These are phyloP conservation scores for Axea sp. DNA, from an alignment of 2,888 invertebrate genomes.

Conservation along the genomic window DNA sequence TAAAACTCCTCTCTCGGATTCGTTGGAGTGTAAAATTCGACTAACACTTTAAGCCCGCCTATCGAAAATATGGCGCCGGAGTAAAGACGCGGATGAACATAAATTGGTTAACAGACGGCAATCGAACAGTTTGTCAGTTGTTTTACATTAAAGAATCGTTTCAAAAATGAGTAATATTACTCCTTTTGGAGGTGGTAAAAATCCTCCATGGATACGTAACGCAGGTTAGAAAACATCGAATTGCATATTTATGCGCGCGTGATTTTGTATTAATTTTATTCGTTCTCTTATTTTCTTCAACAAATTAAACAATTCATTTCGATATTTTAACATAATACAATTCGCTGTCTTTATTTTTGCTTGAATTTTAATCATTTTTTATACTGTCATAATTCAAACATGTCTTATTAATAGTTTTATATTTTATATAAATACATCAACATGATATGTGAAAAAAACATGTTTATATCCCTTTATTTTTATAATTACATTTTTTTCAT, in stretches of 20 bases:
- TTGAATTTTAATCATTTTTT: too few species aligned
- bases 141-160: background rate
- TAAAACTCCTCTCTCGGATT: background rate
- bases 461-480: too few species aligned
- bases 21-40: background rate
- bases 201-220: slow-evolving; percentile 90
- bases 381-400: too few species aligned
- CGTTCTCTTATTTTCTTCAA: too few species aligned
- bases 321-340: background rate
- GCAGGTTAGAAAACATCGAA: slow-evolving; percentile 74
- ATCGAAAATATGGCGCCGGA: slow-evolving; percentile 52
- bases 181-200: slow-evolving; percentile 85
- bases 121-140: background rate
- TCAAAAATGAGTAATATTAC: slow-evolving; percentile 80
- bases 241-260: background rate
- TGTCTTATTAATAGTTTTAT: too few species aligned
- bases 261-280: background rate
- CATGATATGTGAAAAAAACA: too few species aligned
- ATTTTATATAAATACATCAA: too few species aligned
- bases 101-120: background rate
- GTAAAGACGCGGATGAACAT: slow-evolving; percentile 37
- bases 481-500: too few species aligned
- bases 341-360: too few species aligned
- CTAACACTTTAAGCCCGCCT: background rate
- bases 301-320: too few species aligned